Evolutionary conservation across 1,140 invertebrate species (phyloP).

Genomic region (Pollicipes pollicipes): DNA sequence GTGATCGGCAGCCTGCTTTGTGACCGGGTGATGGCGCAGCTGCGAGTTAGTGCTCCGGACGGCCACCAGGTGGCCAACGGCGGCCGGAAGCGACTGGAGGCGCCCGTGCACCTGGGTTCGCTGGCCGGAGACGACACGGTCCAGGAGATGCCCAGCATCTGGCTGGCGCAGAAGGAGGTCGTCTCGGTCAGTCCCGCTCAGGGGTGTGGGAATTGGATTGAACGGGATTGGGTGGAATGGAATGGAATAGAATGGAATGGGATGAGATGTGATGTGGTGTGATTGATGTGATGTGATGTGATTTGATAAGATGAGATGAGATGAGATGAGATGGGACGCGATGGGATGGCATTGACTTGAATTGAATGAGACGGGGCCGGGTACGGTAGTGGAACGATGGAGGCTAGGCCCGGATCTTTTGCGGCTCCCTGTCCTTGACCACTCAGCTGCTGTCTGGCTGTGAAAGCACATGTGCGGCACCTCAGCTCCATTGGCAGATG

Average conservation of each 20-base stretch:
- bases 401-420: no score
- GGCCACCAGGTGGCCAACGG: slow-evolving; percentile 25
- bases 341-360: no score
- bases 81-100: slow-evolving; percentile 53
- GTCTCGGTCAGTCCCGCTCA: slow-evolving; percentile 39
- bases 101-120: slow-evolving; percentile 67
- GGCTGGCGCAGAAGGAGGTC: slow-evolving; percentile 64
- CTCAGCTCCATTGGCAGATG: no score
- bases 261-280: background rate
- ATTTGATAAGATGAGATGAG: slow-evolving; percentile 12
- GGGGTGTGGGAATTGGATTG: background rate
- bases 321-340: no score
- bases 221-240: no score
- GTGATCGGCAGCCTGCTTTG: slow-evolving; percentile 62
- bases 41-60: slow-evolving; percentile 27
- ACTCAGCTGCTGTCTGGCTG: no score
- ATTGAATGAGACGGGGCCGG: no score
- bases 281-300: slow-evolving; percentile 8
- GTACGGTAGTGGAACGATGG: no score
- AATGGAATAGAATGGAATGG: no score
- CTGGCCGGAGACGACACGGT: slow-evolving; percentile 49
- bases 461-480: no score
- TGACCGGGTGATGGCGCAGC: slow-evolving; percentile 47
- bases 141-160: slow-evolving; percentile 54
- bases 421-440: no score